Percentiles rank a stretch among this genome's conserved stretches.
Conservation (phyloP, 2,797 vertebrate species). For the Oophaga sylvatica region DNA sequence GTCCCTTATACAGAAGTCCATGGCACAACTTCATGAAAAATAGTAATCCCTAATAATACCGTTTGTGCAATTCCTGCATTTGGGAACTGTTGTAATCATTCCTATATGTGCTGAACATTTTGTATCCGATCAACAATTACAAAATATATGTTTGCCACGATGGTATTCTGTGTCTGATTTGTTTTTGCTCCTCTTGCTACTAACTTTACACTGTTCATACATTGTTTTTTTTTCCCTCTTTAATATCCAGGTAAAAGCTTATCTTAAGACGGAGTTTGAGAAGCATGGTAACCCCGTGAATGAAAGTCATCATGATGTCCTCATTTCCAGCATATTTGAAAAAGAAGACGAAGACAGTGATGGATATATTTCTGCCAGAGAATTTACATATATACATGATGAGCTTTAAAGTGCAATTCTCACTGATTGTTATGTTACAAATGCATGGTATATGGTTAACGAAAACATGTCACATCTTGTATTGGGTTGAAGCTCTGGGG, state of each 20-base stretch:
- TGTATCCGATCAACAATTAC: too few species aligned
- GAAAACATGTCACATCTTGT: background rate
- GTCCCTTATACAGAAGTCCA: too few species aligned
- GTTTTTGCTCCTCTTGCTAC: too few species aligned
- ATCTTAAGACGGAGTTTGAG: constrained; percentile 92
- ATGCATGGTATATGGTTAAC: background rate
- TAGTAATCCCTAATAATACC: too few species aligned
- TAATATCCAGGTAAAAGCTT: constrained; percentile 84
- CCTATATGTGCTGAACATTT: too few species aligned
- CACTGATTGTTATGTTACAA: background rate
- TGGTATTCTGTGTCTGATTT: too few species aligned
- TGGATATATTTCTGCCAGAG: constrained; percentile 93
- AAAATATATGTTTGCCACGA: too few species aligned
- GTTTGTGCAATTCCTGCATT: too few species aligned
- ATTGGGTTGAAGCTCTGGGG: background rate
- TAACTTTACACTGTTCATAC: too few species aligned
- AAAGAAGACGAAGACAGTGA: constrained; percentile 95
- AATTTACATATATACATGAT: constrained; percentile 95
- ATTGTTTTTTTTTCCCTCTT: background rate
- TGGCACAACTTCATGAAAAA: too few species aligned
- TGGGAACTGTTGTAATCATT: too few species aligned
- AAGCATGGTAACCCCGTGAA: constrained; percentile 89
- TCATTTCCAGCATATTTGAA: constrained; percentile 91
- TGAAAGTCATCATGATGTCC: constrained; percentile 89
- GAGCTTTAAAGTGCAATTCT: constrained; percentile 80